Evolutionary conservation across 2,888 invertebrate species (phyloP).

Genomic region (Ichneumoninae sp.): DNA sequence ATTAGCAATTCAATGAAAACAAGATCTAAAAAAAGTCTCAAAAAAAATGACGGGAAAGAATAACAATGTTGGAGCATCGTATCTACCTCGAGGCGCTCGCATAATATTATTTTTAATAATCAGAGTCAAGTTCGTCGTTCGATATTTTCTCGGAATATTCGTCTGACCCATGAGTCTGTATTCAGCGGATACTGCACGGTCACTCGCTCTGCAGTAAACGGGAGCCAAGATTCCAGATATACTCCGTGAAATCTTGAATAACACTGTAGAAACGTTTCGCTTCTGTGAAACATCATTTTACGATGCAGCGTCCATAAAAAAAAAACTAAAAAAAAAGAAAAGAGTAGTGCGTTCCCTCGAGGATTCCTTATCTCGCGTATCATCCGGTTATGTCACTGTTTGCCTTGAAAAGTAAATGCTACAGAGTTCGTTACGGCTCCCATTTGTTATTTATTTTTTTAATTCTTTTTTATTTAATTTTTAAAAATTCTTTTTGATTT

Average conservation of each 20-base stretch:
- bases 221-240: not conserved
- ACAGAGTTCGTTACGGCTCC: not conserved
- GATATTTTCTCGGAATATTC: slow-evolving; percentile 69
- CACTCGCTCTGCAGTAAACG: slow-evolving; percentile 58
- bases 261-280: not conserved
- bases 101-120: slow-evolving; percentile 50
- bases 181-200: not conserved
- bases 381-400: slow-evolving; percentile 36
- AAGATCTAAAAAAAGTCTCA: not conserved
- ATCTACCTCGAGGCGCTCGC: not conserved
- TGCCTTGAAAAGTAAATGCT: not conserved
- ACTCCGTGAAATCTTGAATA: not conserved
- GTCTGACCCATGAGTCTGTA: slow-evolving; percentile 68
- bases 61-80: not conserved
- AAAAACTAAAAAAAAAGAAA: not conserved
- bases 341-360: not conserved
- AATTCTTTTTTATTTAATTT: too few species aligned
- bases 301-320: not conserved
- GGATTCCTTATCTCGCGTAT: slow-evolving; percentile 12
- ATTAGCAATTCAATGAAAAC: not conserved
- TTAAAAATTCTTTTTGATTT: too few species aligned
- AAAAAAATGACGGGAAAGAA: not conserved
- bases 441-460: slow-evolving; percentile 1
- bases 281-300: slow-evolving; percentile 4
- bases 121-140: slow-evolving; percentile 68